A percentile compares a stretch with the other conserved stretches of the same genome.
Conservation (phyloP, 2,113 vertebrate species). For the Cyprinodon variegatus region DNA sequence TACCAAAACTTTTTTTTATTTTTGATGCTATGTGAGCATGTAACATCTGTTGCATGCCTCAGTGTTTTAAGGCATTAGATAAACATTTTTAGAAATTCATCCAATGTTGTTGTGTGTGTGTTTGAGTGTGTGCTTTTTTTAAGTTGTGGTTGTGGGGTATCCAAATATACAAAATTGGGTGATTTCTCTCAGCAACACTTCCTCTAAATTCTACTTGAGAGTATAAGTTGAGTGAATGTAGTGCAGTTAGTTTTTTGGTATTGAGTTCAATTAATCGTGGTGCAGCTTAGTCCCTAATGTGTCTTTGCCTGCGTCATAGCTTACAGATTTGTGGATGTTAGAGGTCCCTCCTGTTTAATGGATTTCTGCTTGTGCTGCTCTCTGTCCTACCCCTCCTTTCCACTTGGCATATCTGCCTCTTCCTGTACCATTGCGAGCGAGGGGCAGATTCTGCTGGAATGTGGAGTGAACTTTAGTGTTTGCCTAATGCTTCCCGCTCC, state of each 20-base stretch:
- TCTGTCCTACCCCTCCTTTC: constrained; percentile 5
- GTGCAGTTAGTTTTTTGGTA: constrained; percentile 30
- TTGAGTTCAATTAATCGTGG: constrained; percentile 51
- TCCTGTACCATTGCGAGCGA: constrained; percentile 42
- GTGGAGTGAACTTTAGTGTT: constrained; percentile 37
- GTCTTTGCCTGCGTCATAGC: constrained; percentile 26
- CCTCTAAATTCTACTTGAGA: constrained; percentile 7
- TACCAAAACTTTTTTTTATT: background rate
- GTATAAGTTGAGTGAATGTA: constrained; percentile 24
- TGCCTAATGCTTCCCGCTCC: constrained; percentile 42
- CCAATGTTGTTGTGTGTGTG: background rate
- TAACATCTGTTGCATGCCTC: constrained; percentile 41
- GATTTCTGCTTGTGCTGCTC: constrained; percentile 34
- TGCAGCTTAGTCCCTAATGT: constrained; percentile 51
- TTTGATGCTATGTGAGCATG: constrained; percentile 26
- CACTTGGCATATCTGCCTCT: constrained; percentile 32
- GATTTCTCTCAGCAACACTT: constrained; percentile 8
- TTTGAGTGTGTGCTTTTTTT: background rate
- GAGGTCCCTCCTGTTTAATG: constrained; percentile 24
- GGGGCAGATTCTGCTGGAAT: constrained; percentile 56
- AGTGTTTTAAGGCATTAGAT: constrained; percentile 4
- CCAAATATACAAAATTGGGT: constrained; percentile 13
- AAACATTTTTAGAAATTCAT: constrained; percentile 8
- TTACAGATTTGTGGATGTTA: constrained; percentile 41
- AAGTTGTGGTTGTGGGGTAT: constrained; percentile 13